A percentile compares a stretch with the other conserved stretches of the same genome.
phyloP scores from a whole-genome alignment of 2,797 vertebrate species.

The Amniataba percoides region DNA sequence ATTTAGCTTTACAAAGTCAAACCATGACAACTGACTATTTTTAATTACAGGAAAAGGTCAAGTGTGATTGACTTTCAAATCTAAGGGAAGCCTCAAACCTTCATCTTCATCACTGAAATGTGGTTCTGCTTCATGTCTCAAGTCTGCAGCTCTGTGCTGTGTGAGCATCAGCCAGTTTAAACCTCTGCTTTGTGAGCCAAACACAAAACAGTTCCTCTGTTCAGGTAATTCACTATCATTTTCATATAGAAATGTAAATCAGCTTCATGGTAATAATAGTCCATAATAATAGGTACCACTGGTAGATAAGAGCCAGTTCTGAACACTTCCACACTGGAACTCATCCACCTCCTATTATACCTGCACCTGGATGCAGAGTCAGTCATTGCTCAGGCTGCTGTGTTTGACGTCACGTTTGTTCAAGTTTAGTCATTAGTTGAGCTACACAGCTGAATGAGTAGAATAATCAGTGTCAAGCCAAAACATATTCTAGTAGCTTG shows the following conservation, averaged over 20 bases:
- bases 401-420: too few relatives aligned
- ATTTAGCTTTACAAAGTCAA: too few relatives aligned
- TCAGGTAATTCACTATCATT: conserved; percentile 11
- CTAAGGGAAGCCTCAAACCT: background rate
- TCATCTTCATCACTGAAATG: background rate
- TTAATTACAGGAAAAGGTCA: too few relatives aligned
- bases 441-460: background rate
- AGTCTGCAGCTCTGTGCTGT: background rate
- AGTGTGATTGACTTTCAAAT: too few relatives aligned
- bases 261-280: conserved; percentile 21
- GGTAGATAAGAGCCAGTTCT: background rate
- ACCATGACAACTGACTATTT: too few relatives aligned
- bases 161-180: background rate
- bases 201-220: conserved; percentile 1
- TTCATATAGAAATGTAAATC: conserved; percentile 16
- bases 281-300: background rate
- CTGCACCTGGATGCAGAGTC: conserved; percentile 6
- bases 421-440: background rate
- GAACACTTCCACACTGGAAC: conserved; percentile 6
- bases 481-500: background rate
- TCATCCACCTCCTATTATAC: conserved; percentile 2
- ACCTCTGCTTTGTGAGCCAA: conserved; percentile 1
- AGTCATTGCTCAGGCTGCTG: background rate
- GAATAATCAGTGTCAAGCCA: background rate
- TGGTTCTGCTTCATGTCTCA: background rate